Base-by-base conservation (phyloP, 1,140 invertebrate species). In the Drosophila ogumai region DNA sequence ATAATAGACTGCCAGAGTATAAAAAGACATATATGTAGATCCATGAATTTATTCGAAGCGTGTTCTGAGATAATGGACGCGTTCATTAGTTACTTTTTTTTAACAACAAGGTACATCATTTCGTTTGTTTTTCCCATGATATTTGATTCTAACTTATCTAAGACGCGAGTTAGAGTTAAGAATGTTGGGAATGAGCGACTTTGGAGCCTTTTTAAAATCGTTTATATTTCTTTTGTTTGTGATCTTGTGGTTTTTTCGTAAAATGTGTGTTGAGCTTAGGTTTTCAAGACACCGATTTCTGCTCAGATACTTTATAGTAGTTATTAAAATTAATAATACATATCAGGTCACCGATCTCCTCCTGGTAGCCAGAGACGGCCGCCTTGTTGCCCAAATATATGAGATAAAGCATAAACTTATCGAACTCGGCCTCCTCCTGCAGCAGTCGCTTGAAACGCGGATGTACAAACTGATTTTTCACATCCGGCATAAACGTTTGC, bases 311-410 rank as follows among this genome's bases (percentile, higher is more conserved):
- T 40, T 79, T 75, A 65, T 92, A 93, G 44, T 91, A 92, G 52
- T 88, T 73, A 69, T 93, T 92, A 69, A 78, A 85, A 78, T 92
- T 92, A 60, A 93, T 80, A 65, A 92, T 71, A 58, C 81, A 60
- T 59, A 93, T 85, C 47, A 93, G 77, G 60, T 93, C 82, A 31
- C 79, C 77, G 36, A 93, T 90, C 82, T 92, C 86, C 15, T 87
- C 82, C 58, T 93, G 91, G 71, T 93, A 92, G 5, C 92, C 92
- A 28, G 80, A 88, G 6, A 69, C 49, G 12, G 79, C 81, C 31
- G 91, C 82, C 68, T 93, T 93, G 25, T 91, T 85, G 17, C 91
- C 91, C 50, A 92, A 65, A 63, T 92, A 92, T 10, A 92, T 91
- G 13, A 84, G 81, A 72, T 91, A 93, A 7, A 75, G 77, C 31